Evolutionary conservation across 1,140 invertebrate species (phyloP).

Genomic region (Drosophila kikkawai): DNA sequence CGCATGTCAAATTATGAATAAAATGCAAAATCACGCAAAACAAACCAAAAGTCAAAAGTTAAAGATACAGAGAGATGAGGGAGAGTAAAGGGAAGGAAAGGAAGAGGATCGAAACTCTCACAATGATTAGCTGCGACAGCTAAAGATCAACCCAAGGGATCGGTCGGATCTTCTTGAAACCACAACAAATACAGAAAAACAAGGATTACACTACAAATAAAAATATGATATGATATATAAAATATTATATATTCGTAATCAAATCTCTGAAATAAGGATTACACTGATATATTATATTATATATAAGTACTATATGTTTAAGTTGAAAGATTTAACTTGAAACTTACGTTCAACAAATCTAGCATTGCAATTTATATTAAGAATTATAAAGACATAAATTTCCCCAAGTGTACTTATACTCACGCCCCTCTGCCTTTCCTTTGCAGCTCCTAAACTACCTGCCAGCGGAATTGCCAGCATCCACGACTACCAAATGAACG

Average conservation of each 20-base stretch:
- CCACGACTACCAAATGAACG: slow-evolving; percentile 83
- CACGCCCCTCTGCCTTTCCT: slow-evolving; percentile 10
- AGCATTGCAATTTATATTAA: no score
- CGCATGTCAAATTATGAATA: slow-evolving; percentile 84
- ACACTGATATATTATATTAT: no score
- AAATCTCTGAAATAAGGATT: background rate
- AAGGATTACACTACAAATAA: slow-evolving; percentile 12
- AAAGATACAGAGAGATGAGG: slow-evolving; percentile 11
- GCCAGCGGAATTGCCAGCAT: slow-evolving; percentile 86
- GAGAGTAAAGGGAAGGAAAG: slow-evolving; percentile 3
- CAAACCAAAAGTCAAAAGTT: slow-evolving; percentile 64
- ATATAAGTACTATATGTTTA: no score
- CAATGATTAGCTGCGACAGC: slow-evolving; percentile 84
- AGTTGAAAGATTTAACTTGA: background rate
- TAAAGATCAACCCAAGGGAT: slow-evolving; percentile 80
- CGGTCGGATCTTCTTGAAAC: slow-evolving; percentile 37
- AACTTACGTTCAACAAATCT: background rate
- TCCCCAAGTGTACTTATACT: slow-evolving; percentile 11
- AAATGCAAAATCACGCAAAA: slow-evolving; percentile 82
- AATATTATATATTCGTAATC: background rate
- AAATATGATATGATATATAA: background rate
- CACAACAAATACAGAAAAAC: slow-evolving; percentile 51
- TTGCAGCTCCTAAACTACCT: slow-evolving; percentile 89
- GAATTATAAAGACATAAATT: background rate
- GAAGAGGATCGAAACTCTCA: slow-evolving; percentile 54